Conservation (phyloP, 2,888 invertebrate genomes). For the Spicauda simplicius region DNA sequence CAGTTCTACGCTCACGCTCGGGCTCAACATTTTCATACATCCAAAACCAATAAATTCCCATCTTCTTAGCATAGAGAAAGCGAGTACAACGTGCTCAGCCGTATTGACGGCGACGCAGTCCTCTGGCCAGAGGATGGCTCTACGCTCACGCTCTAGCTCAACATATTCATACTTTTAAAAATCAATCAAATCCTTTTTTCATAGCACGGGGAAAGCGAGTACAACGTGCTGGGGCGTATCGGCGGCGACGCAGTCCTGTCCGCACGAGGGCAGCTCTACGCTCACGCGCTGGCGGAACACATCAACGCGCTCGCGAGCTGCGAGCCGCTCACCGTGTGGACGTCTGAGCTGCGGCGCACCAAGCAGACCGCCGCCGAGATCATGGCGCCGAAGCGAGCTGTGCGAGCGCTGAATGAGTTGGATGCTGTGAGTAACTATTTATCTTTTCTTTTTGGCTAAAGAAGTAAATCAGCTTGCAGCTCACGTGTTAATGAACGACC, state of each 20-base stretch:
- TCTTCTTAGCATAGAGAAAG: no score
- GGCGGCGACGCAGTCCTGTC: constrained; percentile 96
- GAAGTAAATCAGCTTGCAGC: not conserved
- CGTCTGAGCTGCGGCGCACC: constrained; percentile 94
- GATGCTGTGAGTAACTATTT: constrained; percentile 89
- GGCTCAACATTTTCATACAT: no score
- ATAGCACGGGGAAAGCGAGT: constrained; percentile 97
- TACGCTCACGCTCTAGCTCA: no score
- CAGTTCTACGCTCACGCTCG: no score
- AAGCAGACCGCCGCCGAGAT: constrained; percentile 94
- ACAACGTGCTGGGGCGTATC: constrained; percentile 94
- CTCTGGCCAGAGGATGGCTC: no score
- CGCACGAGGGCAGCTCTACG: constrained; percentile 91
- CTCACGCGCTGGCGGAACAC: constrained; percentile 89
- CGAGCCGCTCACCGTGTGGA: constrained; percentile 93
- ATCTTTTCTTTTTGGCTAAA: no score
- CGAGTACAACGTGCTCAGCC: no score
- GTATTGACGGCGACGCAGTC: no score
- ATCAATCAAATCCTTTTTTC: not conserved
- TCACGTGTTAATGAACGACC: no score
- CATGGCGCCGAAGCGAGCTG: constrained; percentile 92
- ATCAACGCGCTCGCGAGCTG: constrained; percentile 85
- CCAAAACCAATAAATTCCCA: no score
- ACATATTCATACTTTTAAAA: no score
- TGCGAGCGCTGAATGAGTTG: constrained; percentile 95